phyloP scores from a whole-genome alignment of 2,113 vertebrate genomes.

The Formicarius rufipectus region DNA sequence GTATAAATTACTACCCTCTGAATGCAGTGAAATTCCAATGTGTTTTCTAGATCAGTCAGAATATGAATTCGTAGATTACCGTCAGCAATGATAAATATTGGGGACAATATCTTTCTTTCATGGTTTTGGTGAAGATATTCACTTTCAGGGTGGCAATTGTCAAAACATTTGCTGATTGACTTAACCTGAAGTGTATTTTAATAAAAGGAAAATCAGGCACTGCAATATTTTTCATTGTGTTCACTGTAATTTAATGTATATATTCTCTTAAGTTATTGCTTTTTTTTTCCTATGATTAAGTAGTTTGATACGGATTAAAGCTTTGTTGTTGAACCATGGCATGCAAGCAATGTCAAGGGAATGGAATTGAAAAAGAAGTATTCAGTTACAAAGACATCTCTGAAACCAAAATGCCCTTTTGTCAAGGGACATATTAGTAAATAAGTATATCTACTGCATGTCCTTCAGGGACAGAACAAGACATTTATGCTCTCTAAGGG shows the following conservation, averaged over 20 bases:
- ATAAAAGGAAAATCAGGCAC: background rate
- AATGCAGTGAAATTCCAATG: background rate
- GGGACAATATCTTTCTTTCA: background rate
- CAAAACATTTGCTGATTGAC: background rate
- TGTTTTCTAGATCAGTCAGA: background rate
- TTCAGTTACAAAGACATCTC: background rate
- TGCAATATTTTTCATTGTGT: background rate
- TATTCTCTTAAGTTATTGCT: background rate
- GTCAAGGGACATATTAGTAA: constrained; percentile 26
- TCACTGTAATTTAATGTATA: background rate
- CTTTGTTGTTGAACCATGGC: background rate
- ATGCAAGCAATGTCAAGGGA: background rate
- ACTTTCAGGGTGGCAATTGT: background rate
- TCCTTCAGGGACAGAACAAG: constrained; percentile 5
- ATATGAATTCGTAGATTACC: background rate
- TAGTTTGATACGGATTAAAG: constrained; percentile 23
- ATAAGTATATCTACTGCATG: background rate
- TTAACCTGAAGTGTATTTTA: background rate
- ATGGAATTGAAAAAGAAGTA: background rate
- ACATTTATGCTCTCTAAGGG: background rate
- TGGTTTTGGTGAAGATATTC: background rate
- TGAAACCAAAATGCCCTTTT: constrained; percentile 10
- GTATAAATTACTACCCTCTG: background rate
- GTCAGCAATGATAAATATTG: background rate
- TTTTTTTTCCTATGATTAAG: background rate